Base-by-base conservation (phyloP, 2,888 invertebrate genomes). In the Pammene aurita region DNA sequence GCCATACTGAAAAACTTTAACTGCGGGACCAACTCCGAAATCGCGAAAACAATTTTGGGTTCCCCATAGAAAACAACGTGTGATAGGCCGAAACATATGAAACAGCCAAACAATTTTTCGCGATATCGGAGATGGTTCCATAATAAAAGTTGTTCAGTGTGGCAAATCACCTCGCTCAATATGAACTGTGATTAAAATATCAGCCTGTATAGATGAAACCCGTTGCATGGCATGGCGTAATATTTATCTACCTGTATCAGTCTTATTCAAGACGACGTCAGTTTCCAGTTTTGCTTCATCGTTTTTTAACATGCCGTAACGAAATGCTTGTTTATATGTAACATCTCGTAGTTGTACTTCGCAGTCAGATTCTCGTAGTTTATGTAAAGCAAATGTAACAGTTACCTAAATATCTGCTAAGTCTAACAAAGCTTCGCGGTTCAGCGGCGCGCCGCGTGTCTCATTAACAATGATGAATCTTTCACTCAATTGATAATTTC, bases 401-500 rank as follows among this genome's bases (percentile, higher is more conserved):
- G 58, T 68, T 72, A 66, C 67, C 56, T 63, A 48, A 58, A 38
- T 18, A 35, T 16, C 46, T 63, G 61, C 44, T 61, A 57, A 55
- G 48, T 63, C 63, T 56, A 50, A 56, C 16, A 60, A 66, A 69
- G 66, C 56, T 68, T 65, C 57, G 69, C 54, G 50, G 50, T 63
- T 34, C 48, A 50, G 41, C 16, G 48, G 41, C 14, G 41, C 14
- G 14, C 54, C 38, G 66, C 54, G 34, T 41, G 55, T 50, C 50
- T 62, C 35, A 52, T 50, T 61, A 50, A 61, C 34, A 41, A 56
- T 58, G 62, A 58, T 60, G 62, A 46, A 57, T 48, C 42, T 50
- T 55, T 71, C 71, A 61, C 52, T 67, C 64, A 60, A 66, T 72
- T 71, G 67, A 70, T 73, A 58, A 68, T 71, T 66, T 66, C 18